phyloP scores from a whole-genome alignment of 2,888 invertebrate species.

The Euplexia lucipara region DNA sequence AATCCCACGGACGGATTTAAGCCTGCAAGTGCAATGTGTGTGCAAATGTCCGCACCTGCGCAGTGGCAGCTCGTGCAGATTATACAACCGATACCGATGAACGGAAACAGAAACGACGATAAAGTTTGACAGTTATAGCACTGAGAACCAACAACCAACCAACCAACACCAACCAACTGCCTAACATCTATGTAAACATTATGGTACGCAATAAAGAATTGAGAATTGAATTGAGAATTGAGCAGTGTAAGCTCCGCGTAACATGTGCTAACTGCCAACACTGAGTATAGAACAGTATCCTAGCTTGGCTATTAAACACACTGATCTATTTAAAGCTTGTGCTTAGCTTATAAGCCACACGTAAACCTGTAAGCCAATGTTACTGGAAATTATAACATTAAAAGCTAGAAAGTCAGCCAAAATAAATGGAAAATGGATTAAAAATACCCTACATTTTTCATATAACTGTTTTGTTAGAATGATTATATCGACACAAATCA shows the following conservation, averaged over 20 bases:
- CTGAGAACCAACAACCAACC: too few species aligned
- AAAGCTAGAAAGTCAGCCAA: too few species aligned
- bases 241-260: slow-evolving; percentile 21
- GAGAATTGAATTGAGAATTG: too few species aligned
- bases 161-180: too few species aligned
- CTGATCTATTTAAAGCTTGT: neutral
- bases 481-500: too few species aligned
- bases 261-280: slow-evolving; percentile 33
- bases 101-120: slow-evolving; percentile 47
- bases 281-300: neutral
- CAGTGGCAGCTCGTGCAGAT: slow-evolving; percentile 28
- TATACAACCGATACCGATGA: slow-evolving; percentile 47
- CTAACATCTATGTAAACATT: too few species aligned
- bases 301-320: neutral
- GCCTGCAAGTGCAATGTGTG: slow-evolving; percentile 47
- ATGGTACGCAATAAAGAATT: too few species aligned
- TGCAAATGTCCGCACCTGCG: slow-evolving; percentile 53
- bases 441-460: too few species aligned
- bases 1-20: slow-evolving; percentile 34
- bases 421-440: too few species aligned
- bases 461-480: too few species aligned
- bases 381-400: too few species aligned
- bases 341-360: neutral
- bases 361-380: neutral
- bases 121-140: slow-evolving; percentile 51